Evolutionary conservation across 2,888 invertebrate genomes (phyloP), one percentile per base, ranked within the genome.

Genomic region (Cinara cedri): DNA sequence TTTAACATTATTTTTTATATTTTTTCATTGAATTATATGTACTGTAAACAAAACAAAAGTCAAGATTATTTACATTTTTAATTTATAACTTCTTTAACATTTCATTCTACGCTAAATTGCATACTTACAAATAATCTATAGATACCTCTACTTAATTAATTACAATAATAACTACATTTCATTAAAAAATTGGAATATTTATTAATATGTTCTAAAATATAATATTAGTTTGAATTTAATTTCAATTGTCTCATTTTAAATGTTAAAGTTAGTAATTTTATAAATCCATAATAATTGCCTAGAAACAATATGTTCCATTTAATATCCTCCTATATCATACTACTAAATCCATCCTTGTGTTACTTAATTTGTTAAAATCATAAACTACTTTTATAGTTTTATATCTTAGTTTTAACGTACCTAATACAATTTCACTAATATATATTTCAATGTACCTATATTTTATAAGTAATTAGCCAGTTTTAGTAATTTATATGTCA

Each of bases 361-460:
- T 72, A 72, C 72, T 72, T 72, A 72, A 72, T 24, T 24, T n/a
- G n/a, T n/a, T 44, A 44, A 24, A 55, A 57, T n/a, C 34, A 6
- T 51, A 16, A 24, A 65, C 21, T 42, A 65, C 21, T 49, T 66
- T 46, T 24, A 51, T 16, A 34, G 34, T 70, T 65, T 19, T 70
- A 70, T 9, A 19, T 21, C 14, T 46, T 21, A 46, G 9, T 21
- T 21, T 65, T 65, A 4, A 34, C 6, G 34, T 34, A 34, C 44
- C 65, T 46, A 16, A 65, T 46, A 65, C 9, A 14, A 21, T 24
- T 46, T 10, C 21, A 10, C 16, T 60, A 14, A 26, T 46, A 49
- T 13, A 34, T 24, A 66, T 49, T 21, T 10, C 4, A 42, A 16
- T 49, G 46, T n/a, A 26, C 46, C 34, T 34, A 4, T 24, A 42